These are phyloP conservation scores for Drosophila koepferae DNA, from an alignment of 2,888 invertebrate genomes.

Conservation along the genomic window DNA sequence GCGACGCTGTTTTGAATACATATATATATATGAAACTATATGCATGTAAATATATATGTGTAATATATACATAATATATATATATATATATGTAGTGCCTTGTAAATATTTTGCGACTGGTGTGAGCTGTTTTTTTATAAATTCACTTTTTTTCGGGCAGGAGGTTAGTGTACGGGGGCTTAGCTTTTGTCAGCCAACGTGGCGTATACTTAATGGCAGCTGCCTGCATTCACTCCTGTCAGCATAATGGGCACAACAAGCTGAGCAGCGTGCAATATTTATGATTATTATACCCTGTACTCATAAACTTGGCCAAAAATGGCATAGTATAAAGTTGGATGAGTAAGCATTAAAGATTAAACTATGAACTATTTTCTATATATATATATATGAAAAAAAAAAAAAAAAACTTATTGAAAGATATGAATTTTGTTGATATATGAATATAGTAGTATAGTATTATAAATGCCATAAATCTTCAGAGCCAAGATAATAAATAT, in stretches of 20 bases:
- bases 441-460: no score
- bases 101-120: conserved; percentile 59
- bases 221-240: conserved; percentile 41
- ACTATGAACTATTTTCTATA: not conserved
- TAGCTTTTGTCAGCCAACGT: conserved; percentile 53
- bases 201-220: conserved; percentile 65
- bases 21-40: not conserved
- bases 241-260: conserved; percentile 45
- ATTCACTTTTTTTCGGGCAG: not conserved
- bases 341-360: not conserved
- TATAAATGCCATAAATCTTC: no score
- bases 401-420: not conserved
- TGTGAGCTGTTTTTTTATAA: conserved; percentile 2
- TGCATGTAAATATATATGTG: conserved; percentile 26
- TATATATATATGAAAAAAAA: no score
- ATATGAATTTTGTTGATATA: no score
- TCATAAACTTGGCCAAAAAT: conserved; percentile 1
- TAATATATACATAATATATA: conserved; percentile 26
- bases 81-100: conserved; percentile 45
- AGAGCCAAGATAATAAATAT: not conserved
- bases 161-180: conserved; percentile 20
- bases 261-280: conserved; percentile 66
- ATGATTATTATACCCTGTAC: conserved; percentile 56
- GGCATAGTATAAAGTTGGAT: not conserved
- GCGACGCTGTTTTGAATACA: conserved; percentile 43